Conservation (phyloP, 1,140 invertebrate species). For the Sitodiplosis mosellana region DNA sequence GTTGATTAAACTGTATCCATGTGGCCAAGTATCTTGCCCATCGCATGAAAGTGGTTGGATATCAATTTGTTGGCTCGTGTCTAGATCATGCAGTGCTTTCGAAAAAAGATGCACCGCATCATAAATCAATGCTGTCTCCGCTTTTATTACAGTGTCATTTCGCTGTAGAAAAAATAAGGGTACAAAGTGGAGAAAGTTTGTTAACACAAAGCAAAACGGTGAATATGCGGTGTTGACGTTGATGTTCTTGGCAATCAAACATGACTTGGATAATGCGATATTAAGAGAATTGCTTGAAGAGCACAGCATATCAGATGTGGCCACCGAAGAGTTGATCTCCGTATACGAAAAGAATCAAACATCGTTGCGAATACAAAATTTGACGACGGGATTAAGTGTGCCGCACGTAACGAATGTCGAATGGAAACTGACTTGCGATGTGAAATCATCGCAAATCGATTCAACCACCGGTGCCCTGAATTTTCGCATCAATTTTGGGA, state of each 20-base stretch:
- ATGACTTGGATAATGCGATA: constrained; percentile 9
- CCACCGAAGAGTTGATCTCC: constrained; percentile 15
- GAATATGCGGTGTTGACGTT: constrained; percentile 21
- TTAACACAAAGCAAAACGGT: constrained; percentile 19
- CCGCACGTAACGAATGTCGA: constrained; percentile 21
- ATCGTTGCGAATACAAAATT: constrained; percentile 14
- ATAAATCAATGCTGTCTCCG: constrained; percentile 88
- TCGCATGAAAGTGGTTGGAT: constrained; percentile 78
- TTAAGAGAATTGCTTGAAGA: constrained; percentile 14
- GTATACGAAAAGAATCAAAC: constrained; percentile 18
- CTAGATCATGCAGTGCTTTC: constrained; percentile 78
- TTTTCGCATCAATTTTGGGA: constrained; percentile 17
- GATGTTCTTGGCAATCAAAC: constrained; percentile 17
- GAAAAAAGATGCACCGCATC: constrained; percentile 88
- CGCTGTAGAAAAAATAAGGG: background rate
- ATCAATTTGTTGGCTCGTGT: constrained; percentile 75
- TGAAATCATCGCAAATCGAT: constrained; percentile 18
- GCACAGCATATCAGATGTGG: constrained; percentile 6
- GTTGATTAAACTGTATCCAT: constrained; percentile 87
- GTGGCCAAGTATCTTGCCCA: constrained; percentile 76
- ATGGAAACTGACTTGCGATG: constrained; percentile 21
- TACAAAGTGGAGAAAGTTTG: too few species aligned
- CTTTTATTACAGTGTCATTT: constrained; percentile 24
- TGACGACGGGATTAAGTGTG: constrained; percentile 17
- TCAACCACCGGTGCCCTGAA: constrained; percentile 14